Conservation (phyloP, 2,888 invertebrate species). For the Abscondita cerata region DNA sequence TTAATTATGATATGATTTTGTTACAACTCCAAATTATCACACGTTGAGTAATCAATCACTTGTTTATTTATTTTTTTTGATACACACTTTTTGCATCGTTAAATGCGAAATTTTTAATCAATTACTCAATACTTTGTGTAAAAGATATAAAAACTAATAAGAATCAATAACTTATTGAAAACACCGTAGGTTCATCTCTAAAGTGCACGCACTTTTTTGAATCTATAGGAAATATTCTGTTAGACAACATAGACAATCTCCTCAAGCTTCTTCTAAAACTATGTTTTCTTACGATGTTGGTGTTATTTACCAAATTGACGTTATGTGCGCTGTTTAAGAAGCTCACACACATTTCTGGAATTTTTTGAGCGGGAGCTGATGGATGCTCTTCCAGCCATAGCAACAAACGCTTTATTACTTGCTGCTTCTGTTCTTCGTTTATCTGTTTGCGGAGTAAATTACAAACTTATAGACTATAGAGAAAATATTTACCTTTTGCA, state of each 20-base stretch:
- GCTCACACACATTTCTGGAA: conserved; percentile 49
- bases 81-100: too few relatives aligned
- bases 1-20: too few relatives aligned
- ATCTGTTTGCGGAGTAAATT: too few relatives aligned
- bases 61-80: too few relatives aligned
- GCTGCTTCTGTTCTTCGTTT: conserved; percentile 47
- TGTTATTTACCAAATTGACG: conserved; percentile 44
- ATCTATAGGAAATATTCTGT: conserved; percentile 36
- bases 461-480: conserved; percentile 60
- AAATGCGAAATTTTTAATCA: too few relatives aligned
- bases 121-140: too few relatives aligned
- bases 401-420: conserved; percentile 48
- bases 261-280: conserved; percentile 49
- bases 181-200: conserved; percentile 48
- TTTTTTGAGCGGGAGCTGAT: conserved; percentile 42
- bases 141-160: not conserved
- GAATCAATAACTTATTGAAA: conserved; percentile 39
- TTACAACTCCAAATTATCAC: too few relatives aligned
- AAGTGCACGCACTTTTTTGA: conserved; percentile 48
- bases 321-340: conserved; percentile 44
- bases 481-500: conserved; percentile 47
- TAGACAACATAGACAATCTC: conserved; percentile 44
- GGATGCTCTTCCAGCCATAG: conserved; percentile 49
- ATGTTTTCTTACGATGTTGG: conserved; percentile 43
- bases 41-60: too few relatives aligned